Evolutionary conservation across 2,113 vertebrate genomes (phyloP).

Genomic region (Neomonachus schauinslandi): DNA sequence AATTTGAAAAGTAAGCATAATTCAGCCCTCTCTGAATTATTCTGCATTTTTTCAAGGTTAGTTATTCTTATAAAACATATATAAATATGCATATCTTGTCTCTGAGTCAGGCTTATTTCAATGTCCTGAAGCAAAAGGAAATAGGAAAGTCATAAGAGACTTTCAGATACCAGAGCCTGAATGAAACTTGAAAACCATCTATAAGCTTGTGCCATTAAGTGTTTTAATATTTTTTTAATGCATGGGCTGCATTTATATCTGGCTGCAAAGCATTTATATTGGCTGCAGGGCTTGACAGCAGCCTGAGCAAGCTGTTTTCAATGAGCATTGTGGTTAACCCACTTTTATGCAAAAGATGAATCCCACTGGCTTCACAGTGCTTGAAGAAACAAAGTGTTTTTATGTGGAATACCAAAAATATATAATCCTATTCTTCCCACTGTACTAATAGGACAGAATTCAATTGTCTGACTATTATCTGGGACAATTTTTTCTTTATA

Average conservation of each 20-base stretch:
- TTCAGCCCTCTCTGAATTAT: slow-evolving; percentile 56
- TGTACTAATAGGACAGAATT: background rate
- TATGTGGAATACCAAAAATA: background rate
- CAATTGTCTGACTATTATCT: background rate
- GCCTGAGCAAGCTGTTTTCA: background rate
- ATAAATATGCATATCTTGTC: slow-evolving; percentile 74
- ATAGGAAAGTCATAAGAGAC: slow-evolving; percentile 54
- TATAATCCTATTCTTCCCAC: background rate
- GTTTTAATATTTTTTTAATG: slow-evolving; percentile 55
- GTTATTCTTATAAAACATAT: slow-evolving; percentile 58
- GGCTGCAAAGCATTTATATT: slow-evolving; percentile 41
- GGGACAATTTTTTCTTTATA: slow-evolving; percentile 23
- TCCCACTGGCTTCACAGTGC: background rate
- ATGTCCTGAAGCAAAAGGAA: slow-evolving; percentile 72
- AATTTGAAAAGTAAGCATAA: slow-evolving; percentile 77
- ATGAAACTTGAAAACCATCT: slow-evolving; percentile 61
- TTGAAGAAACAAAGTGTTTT: slow-evolving; percentile 30
- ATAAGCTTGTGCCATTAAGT: slow-evolving; percentile 47
- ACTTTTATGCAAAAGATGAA: background rate
- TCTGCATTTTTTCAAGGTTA: slow-evolving; percentile 71
- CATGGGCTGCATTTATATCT: slow-evolving; percentile 39
- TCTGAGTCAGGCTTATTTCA: slow-evolving; percentile 67
- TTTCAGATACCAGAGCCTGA: slow-evolving; percentile 46
- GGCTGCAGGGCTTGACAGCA: background rate
- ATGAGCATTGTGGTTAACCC: background rate